Conservation (phyloP, 2,113 vertebrate genomes). For the Micronycteris hirsuta region DNA sequence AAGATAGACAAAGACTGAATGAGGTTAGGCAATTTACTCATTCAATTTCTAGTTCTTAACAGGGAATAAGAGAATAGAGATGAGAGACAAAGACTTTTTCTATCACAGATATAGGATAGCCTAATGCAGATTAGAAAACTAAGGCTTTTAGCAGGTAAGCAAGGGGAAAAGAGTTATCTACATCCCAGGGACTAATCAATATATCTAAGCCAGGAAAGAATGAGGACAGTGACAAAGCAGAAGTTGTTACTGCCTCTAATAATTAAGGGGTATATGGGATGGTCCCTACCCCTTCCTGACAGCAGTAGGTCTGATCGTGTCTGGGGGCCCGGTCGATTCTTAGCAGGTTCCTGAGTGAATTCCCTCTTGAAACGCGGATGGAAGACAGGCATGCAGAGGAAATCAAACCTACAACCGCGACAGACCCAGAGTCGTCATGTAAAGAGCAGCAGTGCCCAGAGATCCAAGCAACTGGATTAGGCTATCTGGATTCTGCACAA, state of each 20-base stretch:
- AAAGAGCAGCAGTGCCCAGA: conserved; percentile 48
- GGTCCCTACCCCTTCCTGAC: conserved; percentile 88
- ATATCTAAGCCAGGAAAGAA: conserved; percentile 40
- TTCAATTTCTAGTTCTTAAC: conserved; percentile 45
- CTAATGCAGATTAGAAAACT: not conserved
- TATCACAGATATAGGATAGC: conserved; percentile 24
- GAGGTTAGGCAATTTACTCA: conserved; percentile 34
- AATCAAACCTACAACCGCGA: conserved; percentile 88
- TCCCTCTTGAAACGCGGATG: conserved; percentile 92
- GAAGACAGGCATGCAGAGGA: conserved; percentile 94
- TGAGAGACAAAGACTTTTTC: conserved; percentile 37
- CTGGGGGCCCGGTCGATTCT: conserved; percentile 86
- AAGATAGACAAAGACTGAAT: conserved; percentile 63
- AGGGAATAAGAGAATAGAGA: not conserved
- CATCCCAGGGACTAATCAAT: not conserved
- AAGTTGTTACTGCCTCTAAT: conserved; percentile 50
- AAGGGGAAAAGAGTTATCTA: conserved; percentile 6
- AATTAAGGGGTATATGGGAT: conserved; percentile 28
- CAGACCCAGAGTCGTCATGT: conserved; percentile 67
- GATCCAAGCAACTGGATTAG: conserved; percentile 33
- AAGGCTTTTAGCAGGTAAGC: conserved; percentile 33
- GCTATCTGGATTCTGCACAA: conserved; percentile 26
- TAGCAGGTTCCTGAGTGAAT: conserved; percentile 87
- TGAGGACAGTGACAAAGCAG: not conserved
- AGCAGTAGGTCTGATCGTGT: conserved; percentile 93